Evolutionary conservation across 2,797 vertebrate genomes (phyloP), one percentile per base, ranked within the genome.

Genomic region (Sebastes iracundus): DNA sequence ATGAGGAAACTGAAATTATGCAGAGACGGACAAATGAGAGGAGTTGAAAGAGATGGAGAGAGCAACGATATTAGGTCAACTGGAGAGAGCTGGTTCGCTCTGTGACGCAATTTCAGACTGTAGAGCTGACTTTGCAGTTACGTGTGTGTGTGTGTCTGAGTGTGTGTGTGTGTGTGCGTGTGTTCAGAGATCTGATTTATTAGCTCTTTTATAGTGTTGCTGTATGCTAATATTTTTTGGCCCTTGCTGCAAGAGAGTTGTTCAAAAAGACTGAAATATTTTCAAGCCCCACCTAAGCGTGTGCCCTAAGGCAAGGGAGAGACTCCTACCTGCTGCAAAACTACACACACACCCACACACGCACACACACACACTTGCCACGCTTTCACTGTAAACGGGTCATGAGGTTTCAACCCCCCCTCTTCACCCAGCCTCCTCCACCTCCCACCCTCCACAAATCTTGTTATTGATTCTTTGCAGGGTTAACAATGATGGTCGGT

Each of bases 241-340:
- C 59, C 27, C 49, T 60, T 32, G 53, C 46, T 62, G 63, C 20
- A 13, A 76, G 38, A 73, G 67, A 80, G 62, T 78, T 75, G 61
- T 77, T 56, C 70, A 74, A 85, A 49, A 89, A 86, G 64, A 79
- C 90, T 76, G 78, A 94, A 91, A 93, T 95, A 92, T 92, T 94
- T 95, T 95, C 80, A 91, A 90, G 93, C 95, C 93, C 93, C 94
- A 95, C 94, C 94, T 94, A 83, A 91, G 92, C 7, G 10, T 92
- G 90, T 83, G 91, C 89, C 96, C 90, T 61, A 8, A 93, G 93
- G 96, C 93, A 32, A 83, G 90, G 92, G 95, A 94, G 94, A 93
- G 92, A 93, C 92, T n/a, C 90, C 89, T 93, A 94, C 93, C 92
- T 95, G 91, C 87, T 90, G 83, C 61, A 82, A 75, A 88, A 84